Base-by-base conservation (phyloP, 2,113 vertebrate species). In the Columba janthina region DNA sequence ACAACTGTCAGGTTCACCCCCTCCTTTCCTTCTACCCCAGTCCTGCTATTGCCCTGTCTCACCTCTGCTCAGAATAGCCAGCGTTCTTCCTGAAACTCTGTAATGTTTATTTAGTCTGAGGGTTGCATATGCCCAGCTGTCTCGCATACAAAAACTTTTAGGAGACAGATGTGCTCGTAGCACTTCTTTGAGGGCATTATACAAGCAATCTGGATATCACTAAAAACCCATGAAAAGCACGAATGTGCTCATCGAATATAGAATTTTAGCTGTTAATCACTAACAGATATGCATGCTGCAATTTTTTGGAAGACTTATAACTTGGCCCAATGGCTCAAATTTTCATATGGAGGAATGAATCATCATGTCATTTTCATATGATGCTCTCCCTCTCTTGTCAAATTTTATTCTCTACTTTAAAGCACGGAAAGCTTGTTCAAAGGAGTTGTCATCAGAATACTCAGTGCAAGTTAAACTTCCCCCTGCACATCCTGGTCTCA, bases 261-360 rank as follows among this genome's bases (percentile, higher is more conserved):
- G 74, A 60, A 67, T 71, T 95, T 85, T 54, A 88, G 42, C 46
- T 80, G 82, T 73, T 93, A 93, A 89, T 84, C 48, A 15, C 29
- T 86, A 90, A 60, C 94, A 95, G 73, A 89, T 48, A 88, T 9
- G 17, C 13, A 74, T 51, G 53, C 76, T 92, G 51, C 18, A 84
- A 1, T 38, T 80, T 85, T 79, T 12, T 31, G 4, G 64, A 84
- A 86, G 72, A 71, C 90, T 74, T 86, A 56, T 74, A 48, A 74
- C 90, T 93, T 94, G 73, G 76, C 61, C 69, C 72, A 67, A 9
- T 56, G 60, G 86, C 76, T 93, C 60, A 78, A 46, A 64, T 81
- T 76, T 94, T 96, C 91, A 92, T 78, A 60, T 81, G 83, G 83
- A 74, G 20, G 26, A 90, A 80, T 93, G 79, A 95, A 71, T 95